Base-by-base conservation (phyloP, 1,140 invertebrate genomes). In the Latrodectus geometricus region DNA sequence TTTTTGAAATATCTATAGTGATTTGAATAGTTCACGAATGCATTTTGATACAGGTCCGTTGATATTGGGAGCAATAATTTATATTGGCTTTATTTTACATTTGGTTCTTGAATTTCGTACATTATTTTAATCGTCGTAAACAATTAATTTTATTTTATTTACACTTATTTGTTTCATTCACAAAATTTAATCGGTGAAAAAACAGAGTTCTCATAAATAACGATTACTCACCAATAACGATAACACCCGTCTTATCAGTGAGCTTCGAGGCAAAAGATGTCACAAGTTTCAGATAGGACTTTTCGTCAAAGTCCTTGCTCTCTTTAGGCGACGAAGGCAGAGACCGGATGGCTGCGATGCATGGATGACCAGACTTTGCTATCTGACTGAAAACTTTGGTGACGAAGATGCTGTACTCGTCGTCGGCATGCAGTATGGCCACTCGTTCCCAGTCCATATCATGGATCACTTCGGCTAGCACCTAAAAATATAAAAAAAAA, bases 371-470 rank as follows among this genome's bases (percentile, higher is more conserved):
- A 73, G 83, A 35, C 86, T 84, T 49, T 88, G 88, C 81, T 15
- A 88, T 81, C 23, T 88, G 83, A 15, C 88, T 88, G 11, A 92
- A 88, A 15, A 90, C 88, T 21, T 90, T 80, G 50, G 88, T 88
- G 2, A 89, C 88, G 23, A 86, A 88, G 8, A 48, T 76, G 15
- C 91, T 91, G 88, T 90, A 90, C 2, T 69, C 86, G 73, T 90
- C 89, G 48, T 90, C 89, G 12, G 88, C 83, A 69, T 91, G 90
- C 14, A 92, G 88, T 11, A 91, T 74, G 56, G 90, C 86, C 20
- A 91, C 88, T 66, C 89, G 89, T 66, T 90, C 88, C 91, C 91
- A 92, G 17, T 90, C 68, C 73, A 91, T 86, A 49, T 89, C 85
- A 4, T 90, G 88, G 61, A 91, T 80, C 0, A 90, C 84, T 73